These are phyloP conservation scores for Dendrocincla fuliginosa DNA, from an alignment of 2,797 vertebrate species.

Conservation along the genomic window DNA sequence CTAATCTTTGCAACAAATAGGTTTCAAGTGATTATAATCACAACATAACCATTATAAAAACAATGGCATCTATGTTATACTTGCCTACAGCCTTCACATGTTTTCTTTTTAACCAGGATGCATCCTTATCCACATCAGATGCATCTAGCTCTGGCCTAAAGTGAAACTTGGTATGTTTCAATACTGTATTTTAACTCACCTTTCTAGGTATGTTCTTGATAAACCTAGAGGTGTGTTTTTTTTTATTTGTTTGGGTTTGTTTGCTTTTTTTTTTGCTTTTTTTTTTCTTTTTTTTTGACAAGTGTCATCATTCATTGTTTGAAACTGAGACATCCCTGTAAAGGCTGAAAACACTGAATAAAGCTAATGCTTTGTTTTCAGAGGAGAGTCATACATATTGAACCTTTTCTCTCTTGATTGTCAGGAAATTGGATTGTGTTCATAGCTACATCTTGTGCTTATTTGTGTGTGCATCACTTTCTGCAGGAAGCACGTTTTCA, in stretches of 20 bases:
- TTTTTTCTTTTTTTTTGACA: background rate
- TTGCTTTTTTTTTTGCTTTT: too few relatives aligned
- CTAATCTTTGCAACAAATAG: background rate
- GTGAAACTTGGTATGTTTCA: background rate
- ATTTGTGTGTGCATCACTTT: background rate
- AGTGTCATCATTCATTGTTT: background rate
- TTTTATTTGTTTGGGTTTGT: background rate
- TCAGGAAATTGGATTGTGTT: background rate
- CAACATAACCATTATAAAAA: background rate
- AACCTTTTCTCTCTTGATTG: background rate
- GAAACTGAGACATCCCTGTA: background rate
- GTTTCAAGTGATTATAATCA: background rate
- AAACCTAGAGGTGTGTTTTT: background rate
- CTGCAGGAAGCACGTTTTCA: background rate
- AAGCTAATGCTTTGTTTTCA: background rate
- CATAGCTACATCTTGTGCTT: background rate
- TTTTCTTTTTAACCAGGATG: background rate
- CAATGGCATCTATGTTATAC: rapidly evolving
- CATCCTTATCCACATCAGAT: background rate
- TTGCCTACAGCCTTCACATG: rapidly evolving
- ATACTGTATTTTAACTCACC: background rate
- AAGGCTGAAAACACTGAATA: background rate
- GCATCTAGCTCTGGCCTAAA: background rate
- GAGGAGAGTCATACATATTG: background rate
- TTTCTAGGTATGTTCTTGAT: background rate